Percentiles rank a stretch among this genome's conserved stretches.
phyloP scores from a whole-genome alignment of 1,140 invertebrate species.

The Coelopa frigida region DNA sequence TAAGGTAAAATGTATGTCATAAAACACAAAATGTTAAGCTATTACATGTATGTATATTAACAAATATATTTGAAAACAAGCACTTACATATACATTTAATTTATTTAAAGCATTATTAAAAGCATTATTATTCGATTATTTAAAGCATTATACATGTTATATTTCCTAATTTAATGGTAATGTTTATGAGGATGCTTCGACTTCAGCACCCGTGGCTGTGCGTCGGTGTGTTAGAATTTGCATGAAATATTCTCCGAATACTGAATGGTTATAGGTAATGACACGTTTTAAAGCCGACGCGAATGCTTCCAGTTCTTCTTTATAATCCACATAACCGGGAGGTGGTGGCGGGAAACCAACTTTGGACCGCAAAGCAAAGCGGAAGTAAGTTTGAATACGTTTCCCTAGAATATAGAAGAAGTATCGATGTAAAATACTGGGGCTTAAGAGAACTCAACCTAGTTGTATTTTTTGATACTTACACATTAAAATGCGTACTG shows the following conservation, averaged over 20 bases:
- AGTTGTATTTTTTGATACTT: conserved; percentile 42
- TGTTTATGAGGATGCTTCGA: no score
- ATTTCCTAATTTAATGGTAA: no score
- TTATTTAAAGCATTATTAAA: no score
- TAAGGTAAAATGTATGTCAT: no score
- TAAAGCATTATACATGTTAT: no score
- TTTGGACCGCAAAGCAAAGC: conserved; percentile 28
- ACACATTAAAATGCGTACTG: conserved; percentile 63
- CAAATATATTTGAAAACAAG: no score
- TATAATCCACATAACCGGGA: conserved; percentile 31
- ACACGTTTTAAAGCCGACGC: conserved; percentile 35
- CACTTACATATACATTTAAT: no score
- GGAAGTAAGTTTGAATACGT: conserved; percentile 32
- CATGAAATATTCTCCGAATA: conserved; percentile 39
- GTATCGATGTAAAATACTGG: not conserved
- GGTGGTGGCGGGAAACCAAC: conserved; percentile 34
- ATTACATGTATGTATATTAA: no score
- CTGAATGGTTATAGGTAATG: conserved; percentile 40
- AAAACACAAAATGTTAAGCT: no score
- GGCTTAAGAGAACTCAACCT: not conserved
- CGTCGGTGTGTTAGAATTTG: conserved; percentile 20
- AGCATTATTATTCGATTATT: no score
- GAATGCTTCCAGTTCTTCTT: conserved; percentile 34
- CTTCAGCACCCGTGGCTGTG: no score
- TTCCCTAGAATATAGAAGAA: conserved; percentile 23